Conservation (phyloP, 64 coral and sea anemone genomes). For the Stichodactyla helianthus region DNA sequence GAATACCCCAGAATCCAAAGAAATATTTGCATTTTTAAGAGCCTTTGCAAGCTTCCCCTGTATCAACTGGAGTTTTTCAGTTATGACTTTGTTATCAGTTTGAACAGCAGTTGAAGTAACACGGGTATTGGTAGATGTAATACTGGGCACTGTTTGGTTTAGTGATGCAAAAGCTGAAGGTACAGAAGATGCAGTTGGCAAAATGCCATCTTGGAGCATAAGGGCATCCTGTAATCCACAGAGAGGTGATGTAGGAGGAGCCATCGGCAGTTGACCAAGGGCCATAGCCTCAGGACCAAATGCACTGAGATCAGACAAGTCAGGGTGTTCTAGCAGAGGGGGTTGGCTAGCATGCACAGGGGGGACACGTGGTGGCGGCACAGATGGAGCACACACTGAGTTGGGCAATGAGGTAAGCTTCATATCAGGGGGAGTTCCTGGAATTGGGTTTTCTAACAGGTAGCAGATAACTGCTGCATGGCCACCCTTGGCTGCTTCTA, state of each 20-base stretch:
- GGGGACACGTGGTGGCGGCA: constrained; percentile 90
- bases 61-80: constrained; percentile 80
- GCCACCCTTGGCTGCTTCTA: constrained; percentile 95
- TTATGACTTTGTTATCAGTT: constrained; percentile 86
- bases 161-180: constrained; percentile 64
- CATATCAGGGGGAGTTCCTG: constrained; percentile 76
- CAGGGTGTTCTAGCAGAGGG: constrained; percentile 74
- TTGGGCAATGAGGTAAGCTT: constrained; percentile 67
- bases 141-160: constrained; percentile 71
- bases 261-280: constrained; percentile 59
- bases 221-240: constrained; percentile 34
- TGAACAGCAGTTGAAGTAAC: constrained; percentile 90
- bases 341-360: constrained; percentile 89
- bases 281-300: constrained; percentile 39
- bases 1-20: constrained; percentile 49
- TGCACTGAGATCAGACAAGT: constrained; percentile 64
- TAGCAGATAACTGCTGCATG: constrained; percentile 89
- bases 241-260: constrained; percentile 77
- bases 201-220: constrained; percentile 44
- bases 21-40: constrained; percentile 62
- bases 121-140: constrained; percentile 48
- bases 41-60: constrained; percentile 86
- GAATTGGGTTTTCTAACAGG: constrained; percentile 80
- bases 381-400: constrained; percentile 66
- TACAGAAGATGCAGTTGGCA: constrained; percentile 68